A percentile compares a stretch with the other conserved stretches of the same genome.
Evolutionary conservation across 2,113 vertebrate species (phyloP).

Genomic region (Ivindomyrus marchei): DNA sequence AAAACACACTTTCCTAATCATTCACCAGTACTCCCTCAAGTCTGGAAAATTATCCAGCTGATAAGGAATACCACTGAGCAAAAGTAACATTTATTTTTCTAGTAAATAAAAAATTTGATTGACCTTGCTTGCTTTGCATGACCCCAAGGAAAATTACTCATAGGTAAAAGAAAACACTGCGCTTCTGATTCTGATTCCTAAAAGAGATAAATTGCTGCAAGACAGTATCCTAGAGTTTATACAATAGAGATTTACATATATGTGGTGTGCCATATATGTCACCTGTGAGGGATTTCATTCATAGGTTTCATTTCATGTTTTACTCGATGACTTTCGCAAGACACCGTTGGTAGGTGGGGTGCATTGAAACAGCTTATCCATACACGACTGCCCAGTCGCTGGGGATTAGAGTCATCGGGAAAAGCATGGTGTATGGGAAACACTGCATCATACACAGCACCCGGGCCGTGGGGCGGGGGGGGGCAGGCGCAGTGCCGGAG

Average conservation of each 20-base stretch:
- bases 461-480: not conserved
- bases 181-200: not conserved
- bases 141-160: not conserved
- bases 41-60: constrained; percentile 5
- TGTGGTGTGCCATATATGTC: not conserved
- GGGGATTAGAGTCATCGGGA: constrained; percentile 13
- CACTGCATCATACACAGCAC: not conserved
- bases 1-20: constrained; percentile 5
- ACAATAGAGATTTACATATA: not conserved
- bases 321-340: not conserved
- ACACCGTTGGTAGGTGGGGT: not conserved
- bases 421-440: constrained; percentile 3
- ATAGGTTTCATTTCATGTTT: not conserved
- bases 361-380: not conserved
- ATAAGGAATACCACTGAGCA: not conserved
- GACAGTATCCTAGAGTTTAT: not conserved
- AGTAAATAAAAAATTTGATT: not conserved
- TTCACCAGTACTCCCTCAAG: not conserved
- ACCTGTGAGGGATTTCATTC: not conserved
- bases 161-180: not conserved
- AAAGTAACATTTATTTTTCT: not conserved
- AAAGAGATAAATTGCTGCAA: not conserved
- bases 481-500: not conserved
- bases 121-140: not conserved
- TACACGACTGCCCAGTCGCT: constrained; percentile 4